Conservation (phyloP, 1,140 invertebrate species). For the Zaprionus inermis region DNA sequence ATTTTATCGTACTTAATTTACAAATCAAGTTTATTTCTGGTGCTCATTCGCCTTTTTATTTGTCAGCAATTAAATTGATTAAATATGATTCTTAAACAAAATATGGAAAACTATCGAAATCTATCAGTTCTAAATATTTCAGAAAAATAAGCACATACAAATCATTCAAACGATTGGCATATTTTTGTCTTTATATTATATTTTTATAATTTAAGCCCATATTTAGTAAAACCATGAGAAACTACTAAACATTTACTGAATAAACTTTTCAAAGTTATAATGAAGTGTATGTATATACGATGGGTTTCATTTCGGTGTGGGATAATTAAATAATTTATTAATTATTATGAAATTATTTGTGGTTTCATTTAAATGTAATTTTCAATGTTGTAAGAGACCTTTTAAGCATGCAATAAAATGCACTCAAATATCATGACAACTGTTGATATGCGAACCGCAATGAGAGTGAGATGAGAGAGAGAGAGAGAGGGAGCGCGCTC, state of each 20-base stretch:
- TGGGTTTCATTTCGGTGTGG: not conserved
- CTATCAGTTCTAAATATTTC: not conserved
- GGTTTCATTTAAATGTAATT: not conserved
- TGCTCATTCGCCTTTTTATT: constrained; percentile 63
- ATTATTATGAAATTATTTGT: not conserved
- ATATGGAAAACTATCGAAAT: constrained; percentile 6
- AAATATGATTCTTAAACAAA: constrained; percentile 32
- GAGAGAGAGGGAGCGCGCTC: not conserved
- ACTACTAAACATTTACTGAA: constrained; percentile 74
- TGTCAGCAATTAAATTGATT: constrained; percentile 21
- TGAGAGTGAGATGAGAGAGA: not conserved
- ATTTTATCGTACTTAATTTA: constrained; percentile 74
- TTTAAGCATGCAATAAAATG: constrained; percentile 14
- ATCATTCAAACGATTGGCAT: constrained; percentile 51
- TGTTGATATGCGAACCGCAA: constrained; percentile 56
- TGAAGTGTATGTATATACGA: constrained; percentile 46
- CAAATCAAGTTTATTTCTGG: constrained; percentile 42
- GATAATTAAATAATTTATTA: not conserved
- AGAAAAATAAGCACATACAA: constrained; percentile 7
- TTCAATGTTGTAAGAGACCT: not conserved
- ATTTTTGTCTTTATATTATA: constrained; percentile 41
- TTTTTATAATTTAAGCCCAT: constrained; percentile 67
- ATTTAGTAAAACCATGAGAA: constrained; percentile 61
- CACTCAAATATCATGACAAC: constrained; percentile 61
- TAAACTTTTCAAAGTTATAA: constrained; percentile 78